Evolutionary conservation across 1,140 invertebrate species (phyloP), one percentile per base, ranked within the genome.

Genomic region (Coptotermes formosanus): DNA sequence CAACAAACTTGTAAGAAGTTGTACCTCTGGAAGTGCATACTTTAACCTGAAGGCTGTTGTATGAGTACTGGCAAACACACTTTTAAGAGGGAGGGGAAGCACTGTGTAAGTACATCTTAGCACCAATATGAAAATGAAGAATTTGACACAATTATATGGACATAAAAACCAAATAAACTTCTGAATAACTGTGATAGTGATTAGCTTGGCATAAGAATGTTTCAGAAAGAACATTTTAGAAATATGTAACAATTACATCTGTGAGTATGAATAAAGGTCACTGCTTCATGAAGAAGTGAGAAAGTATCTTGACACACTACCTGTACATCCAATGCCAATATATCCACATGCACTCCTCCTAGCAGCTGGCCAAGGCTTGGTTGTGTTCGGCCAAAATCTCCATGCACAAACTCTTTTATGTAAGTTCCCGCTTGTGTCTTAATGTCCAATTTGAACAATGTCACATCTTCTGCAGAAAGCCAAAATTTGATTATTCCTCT

Each of bases 361-460:
- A 95, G 88, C 21, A 95, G 86, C 1, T 89, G 89, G 32, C 93
- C 92, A 21, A 98, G 90, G 90, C 92, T 95, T 0, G 98, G 98
- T 23, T 89, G 90, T 0, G 97, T 98, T 75, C 98, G 92, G 25
- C 96, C 96, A 90, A 99, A 96, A 92, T 99, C 98, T 1, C 98
- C 97, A 91, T 99, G 97, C 30, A 98, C 95, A 93, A 99, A 98
- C 92, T 99, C 98, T 92, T 99, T 99, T 0, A 99, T 94, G 90
- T 99, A 99, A 3, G 97, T 99, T 75, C 98, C 98, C 75, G 98
- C 98, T 91, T 98, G 96, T 23, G 97, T 98, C 84, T 93, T 94
- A 2, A 99, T 87, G 87, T 94, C 92, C 8, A 99, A 88, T 85
- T 93, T 90, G 88, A 97, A 94, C 43, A 95, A 90, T 4, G 45